These are phyloP conservation scores for Cirrhinus mrigala DNA, from an alignment of 2,797 vertebrate genomes.

Conservation along the genomic window DNA sequence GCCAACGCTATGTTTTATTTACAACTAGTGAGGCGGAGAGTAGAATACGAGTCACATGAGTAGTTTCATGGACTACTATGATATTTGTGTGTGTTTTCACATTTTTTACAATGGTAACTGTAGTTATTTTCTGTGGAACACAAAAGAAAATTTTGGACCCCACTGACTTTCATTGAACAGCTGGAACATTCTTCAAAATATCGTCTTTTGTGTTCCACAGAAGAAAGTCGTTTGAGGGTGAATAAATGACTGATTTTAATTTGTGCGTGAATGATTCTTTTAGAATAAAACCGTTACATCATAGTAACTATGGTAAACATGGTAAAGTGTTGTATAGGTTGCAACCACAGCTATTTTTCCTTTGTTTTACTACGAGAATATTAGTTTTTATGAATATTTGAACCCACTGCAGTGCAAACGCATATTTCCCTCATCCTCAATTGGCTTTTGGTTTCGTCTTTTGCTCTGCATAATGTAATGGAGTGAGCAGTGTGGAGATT, in stretches of 20 bases:
- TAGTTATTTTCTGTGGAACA: neutral
- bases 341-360: no score
- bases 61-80: neutral
- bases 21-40: slow-evolving; percentile 68
- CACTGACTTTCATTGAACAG: neutral
- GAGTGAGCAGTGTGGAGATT: neutral
- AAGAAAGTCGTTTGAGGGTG: neutral
- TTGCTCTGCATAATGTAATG: slow-evolving; percentile 16
- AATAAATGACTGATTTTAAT: neutral
- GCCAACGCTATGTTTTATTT: slow-evolving; percentile 73
- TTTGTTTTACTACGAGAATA: no score
- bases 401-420: neutral
- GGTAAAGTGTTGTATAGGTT: no score
- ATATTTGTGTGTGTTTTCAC: neutral
- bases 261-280: no score
- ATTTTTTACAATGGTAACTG: neutral
- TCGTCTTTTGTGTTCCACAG: neutral
- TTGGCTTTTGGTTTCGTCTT: neutral
- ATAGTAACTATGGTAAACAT: no score
- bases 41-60: slow-evolving; percentile 61
- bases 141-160: neutral
- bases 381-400: neutral
- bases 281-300: no score
- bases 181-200: neutral
- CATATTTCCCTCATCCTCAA: neutral